These are phyloP conservation scores for Drosophila parabipectinata DNA, from an alignment of 1,140 invertebrate species.

Conservation along the genomic window DNA sequence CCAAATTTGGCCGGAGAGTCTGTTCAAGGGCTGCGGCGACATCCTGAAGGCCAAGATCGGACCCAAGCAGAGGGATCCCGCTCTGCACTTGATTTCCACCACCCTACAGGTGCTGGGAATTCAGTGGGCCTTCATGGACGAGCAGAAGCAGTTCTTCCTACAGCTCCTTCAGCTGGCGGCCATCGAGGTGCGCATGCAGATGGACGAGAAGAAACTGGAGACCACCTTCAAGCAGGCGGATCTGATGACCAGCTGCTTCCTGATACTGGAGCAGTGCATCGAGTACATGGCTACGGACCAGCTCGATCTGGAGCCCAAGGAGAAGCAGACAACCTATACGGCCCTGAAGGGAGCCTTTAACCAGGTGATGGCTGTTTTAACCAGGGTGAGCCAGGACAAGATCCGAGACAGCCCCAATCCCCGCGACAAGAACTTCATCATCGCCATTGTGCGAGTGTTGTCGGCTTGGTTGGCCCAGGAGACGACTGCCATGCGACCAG, in stretches of 20 bases:
- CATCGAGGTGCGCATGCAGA: constrained; percentile 96
- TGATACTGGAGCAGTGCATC: constrained; percentile 92
- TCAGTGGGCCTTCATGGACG: constrained; percentile 92
- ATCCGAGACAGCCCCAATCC: constrained; percentile 87
- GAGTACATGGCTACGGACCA: constrained; percentile 92
- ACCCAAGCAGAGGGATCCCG: constrained; percentile 94
- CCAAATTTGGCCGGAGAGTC: constrained; percentile 91
- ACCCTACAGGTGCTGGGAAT: constrained; percentile 92
- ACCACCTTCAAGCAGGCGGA: constrained; percentile 90
- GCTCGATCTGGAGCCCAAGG: constrained; percentile 93
- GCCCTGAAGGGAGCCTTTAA: constrained; percentile 95
- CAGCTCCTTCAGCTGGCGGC: constrained; percentile 93
- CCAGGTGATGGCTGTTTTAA: constrained; percentile 90
- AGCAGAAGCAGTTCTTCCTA: constrained; percentile 92
- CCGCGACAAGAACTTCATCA: constrained; percentile 90
- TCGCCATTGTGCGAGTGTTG: constrained; percentile 92
- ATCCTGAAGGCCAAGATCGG: constrained; percentile 94
- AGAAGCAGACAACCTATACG: constrained; percentile 94
- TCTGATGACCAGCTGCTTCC: constrained; percentile 92
- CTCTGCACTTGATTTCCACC: constrained; percentile 91
- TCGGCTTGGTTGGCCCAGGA: constrained; percentile 96
- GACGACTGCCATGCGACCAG: constrained; percentile 93
- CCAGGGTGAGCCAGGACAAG: constrained; percentile 90
- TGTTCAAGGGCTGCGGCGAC: constrained; percentile 91
- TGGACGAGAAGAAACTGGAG: constrained; percentile 93